Evolutionary conservation across 2,797 vertebrate species (phyloP).

Genomic region (Premnoplex brunnescens): DNA sequence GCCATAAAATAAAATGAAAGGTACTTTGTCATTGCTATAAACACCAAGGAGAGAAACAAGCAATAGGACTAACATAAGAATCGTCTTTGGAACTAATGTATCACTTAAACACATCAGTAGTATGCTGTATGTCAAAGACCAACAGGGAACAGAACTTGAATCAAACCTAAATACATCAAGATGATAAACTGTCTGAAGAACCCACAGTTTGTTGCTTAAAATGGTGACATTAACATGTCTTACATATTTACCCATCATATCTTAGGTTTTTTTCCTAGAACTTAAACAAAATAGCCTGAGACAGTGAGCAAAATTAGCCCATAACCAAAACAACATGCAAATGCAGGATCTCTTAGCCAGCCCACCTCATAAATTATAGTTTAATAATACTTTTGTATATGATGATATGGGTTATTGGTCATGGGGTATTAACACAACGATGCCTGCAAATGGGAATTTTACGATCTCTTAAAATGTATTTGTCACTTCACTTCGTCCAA

Average conservation of each 20-base stretch:
- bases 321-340: neutral
- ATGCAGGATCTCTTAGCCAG: neutral
- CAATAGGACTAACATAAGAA: neutral
- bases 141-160: neutral
- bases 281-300: neutral
- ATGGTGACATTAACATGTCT: neutral
- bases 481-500: conserved; percentile 14
- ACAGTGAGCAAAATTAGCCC: neutral
- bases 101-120: neutral
- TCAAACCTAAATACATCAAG: neutral
- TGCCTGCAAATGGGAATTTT: conserved; percentile 49
- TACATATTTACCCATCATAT: neutral
- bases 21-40: neutral
- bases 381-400: conserved; percentile 14
- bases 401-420: conserved; percentile 40
- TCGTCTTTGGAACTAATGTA: neutral
- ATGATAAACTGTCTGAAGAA: neutral
- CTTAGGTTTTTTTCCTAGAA: neutral
- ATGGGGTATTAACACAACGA: conserved; percentile 23
- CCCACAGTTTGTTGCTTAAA: neutral
- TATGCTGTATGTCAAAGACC: neutral
- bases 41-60: neutral
- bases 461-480: conserved; percentile 29
- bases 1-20: conserved; percentile 24
- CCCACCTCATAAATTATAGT: conserved; percentile 6